A percentile compares a stretch with the other conserved stretches of the same genome.
Conservation (phyloP, 2,797 vertebrate species). For the Coranthus polyacanthus region DNA sequence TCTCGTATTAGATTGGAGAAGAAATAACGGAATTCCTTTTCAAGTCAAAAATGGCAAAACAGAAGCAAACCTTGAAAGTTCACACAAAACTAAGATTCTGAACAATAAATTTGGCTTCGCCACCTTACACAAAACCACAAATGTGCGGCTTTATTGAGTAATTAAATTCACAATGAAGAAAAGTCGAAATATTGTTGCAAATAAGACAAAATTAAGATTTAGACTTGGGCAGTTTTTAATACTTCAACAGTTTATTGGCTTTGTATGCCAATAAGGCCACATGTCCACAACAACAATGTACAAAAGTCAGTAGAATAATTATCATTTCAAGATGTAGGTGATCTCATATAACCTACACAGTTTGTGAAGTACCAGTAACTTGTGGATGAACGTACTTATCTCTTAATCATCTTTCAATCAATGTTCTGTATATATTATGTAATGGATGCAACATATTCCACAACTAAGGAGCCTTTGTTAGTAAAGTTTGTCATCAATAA, state of each 20-base stretch:
- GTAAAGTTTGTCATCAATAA: too few species aligned
- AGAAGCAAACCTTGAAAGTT: background rate
- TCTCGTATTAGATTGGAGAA: constrained; percentile 4
- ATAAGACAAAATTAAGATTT: constrained; percentile 37
- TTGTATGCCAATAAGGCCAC: constrained; percentile 13
- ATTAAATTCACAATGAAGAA: constrained; percentile 9
- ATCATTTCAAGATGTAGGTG: background rate
- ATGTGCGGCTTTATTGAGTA: background rate
- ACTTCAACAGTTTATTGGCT: constrained; percentile 48
- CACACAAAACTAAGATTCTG: background rate
- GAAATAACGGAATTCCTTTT: constrained; percentile 21
- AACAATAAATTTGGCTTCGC: constrained; percentile 23
- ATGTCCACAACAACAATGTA: constrained; percentile 15
- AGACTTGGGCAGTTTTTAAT: constrained; percentile 40
- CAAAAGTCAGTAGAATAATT: background rate
- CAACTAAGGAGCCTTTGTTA: background rate
- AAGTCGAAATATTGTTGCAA: constrained; percentile 11
- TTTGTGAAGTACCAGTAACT: background rate
- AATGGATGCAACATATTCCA: background rate
- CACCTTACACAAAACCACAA: constrained; percentile 4
- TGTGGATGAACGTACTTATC: background rate
- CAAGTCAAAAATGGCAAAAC: constrained; percentile 4
- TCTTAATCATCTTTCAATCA: background rate
- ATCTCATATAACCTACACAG: background rate
- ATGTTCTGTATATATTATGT: background rate